Evolutionary conservation across 2,888 invertebrate species (phyloP).

Genomic region (Rambutsinella grinnellia): DNA sequence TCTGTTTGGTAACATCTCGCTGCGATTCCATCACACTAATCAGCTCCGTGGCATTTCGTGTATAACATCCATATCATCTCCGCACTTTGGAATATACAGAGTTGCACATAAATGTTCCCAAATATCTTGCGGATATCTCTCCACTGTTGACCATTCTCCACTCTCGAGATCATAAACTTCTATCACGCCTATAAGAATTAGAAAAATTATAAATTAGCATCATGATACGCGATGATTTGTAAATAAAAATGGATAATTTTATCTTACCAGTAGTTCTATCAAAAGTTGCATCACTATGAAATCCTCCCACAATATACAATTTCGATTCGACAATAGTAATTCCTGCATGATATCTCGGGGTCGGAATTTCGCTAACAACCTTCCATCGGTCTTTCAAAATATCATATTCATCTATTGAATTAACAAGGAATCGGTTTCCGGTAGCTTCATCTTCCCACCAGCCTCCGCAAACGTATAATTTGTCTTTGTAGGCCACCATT

Average conservation of each 20-base stretch:
- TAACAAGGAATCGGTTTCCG: slow-evolving; percentile 73
- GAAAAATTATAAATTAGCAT: background rate
- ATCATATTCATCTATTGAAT: slow-evolving; percentile 78
- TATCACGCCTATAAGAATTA: slow-evolving; percentile 71
- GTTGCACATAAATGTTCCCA: slow-evolving; percentile 81
- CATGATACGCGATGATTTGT: background rate
- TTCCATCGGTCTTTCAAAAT: slow-evolving; percentile 74
- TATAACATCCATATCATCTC: slow-evolving; percentile 72
- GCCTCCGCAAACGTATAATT: slow-evolving; percentile 76
- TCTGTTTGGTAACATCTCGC: slow-evolving; percentile 36
- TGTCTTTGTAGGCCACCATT: slow-evolving; percentile 73
- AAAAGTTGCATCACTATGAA: slow-evolving; percentile 77
- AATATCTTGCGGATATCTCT: slow-evolving; percentile 77
- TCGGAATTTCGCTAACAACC: slow-evolving; percentile 75
- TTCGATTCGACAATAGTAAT: slow-evolving; percentile 75
- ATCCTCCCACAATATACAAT: slow-evolving; percentile 80
- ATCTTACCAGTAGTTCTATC: slow-evolving; percentile 74
- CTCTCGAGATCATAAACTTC: slow-evolving; percentile 77
- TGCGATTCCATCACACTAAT: slow-evolving; percentile 6
- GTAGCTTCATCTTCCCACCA: slow-evolving; percentile 71
- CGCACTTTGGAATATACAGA: slow-evolving; percentile 76
- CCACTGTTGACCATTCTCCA: slow-evolving; percentile 75
- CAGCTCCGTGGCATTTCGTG: slow-evolving; percentile 60
- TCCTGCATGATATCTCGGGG: slow-evolving; percentile 79
- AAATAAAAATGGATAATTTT: background rate